Base-by-base conservation (phyloP, 2,797 vertebrate species). In the Anolis apletophallus region DNA sequence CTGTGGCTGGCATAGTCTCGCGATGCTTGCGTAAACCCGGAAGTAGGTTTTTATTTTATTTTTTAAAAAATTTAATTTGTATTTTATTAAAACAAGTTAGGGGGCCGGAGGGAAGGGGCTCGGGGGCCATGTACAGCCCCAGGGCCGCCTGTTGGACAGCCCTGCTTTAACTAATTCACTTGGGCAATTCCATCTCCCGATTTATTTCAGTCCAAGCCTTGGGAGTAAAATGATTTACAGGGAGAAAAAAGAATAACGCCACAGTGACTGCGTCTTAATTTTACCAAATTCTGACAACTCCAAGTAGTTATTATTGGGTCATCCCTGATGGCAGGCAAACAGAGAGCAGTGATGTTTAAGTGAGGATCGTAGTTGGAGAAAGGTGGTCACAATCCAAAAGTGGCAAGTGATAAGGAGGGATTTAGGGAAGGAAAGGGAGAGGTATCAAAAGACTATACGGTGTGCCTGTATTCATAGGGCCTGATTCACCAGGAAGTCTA, bases 241-340 rank as follows among this genome's bases (percentile, higher is more conserved):
- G 8, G 11, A 40, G 19, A 23, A 40, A 91, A 91, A 92, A 34
- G 5, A 36, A 7, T 67, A 92, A 89, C 90, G 91, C 86, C 87
- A 85, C 79, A 88, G 88, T 81, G 76, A 71, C 88, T 71, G 90
- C 23, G 32, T n/a, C 26, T 91, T 91, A 89, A 84, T 91, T 92
- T 90, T 91, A 93, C 93, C 94, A 91, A 90, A 52, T 85, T 86
- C 81, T 90, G 88, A 83, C 87, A 87, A 89, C 92, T 95, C 91
- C 88, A 90, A 90, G 91, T 91, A 92, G 86, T 92, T 40, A 88
- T 94, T 93, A 92, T 34, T 67, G 88, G 90, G 75, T 92, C 92
- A 94, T 91, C 91, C 91, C 93, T 67, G 91, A 92, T 93, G 91
- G 90, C 46, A 52, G 88, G 89, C 87, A n/a, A 85, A 83, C 64